These are phyloP conservation scores for Philereme vetulata DNA, from an alignment of 2,888 invertebrate species.

Conservation along the genomic window DNA sequence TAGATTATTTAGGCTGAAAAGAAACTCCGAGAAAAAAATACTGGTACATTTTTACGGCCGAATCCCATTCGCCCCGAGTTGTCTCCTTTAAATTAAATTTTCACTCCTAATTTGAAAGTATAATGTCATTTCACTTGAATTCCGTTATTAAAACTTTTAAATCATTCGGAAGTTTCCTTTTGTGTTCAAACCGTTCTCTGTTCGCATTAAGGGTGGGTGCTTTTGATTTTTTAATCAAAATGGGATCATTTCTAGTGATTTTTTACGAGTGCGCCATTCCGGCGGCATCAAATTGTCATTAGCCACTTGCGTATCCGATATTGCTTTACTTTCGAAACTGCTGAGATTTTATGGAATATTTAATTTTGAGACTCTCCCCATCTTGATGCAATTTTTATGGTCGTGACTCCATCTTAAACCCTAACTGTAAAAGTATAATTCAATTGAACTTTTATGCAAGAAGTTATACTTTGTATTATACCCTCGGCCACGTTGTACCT, in stretches of 20 bases:
- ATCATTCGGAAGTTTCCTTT: conserved; percentile 80
- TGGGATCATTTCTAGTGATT: conserved; percentile 82
- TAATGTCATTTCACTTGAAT: conserved; percentile 84
- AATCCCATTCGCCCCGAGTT: conserved; percentile 80
- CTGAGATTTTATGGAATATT: conserved; percentile 74
- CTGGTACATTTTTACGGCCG: conserved; percentile 81
- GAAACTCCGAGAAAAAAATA: conserved; percentile 80
- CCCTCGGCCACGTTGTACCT: too few relatives aligned
- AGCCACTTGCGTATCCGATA: conserved; percentile 81
- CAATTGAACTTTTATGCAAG: neutral
- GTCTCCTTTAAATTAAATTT: conserved; percentile 85
- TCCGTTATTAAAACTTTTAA: conserved; percentile 84
- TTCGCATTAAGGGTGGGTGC: conserved; percentile 63
- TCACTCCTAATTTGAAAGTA: conserved; percentile 85
- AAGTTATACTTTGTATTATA: neutral
- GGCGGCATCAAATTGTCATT: conserved; percentile 80
- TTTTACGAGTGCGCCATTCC: conserved; percentile 79
- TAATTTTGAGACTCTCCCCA: conserved; percentile 63
- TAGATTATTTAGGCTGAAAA: conserved; percentile 81
- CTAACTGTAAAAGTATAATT: conserved; percentile 12
- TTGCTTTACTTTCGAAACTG: conserved; percentile 79
- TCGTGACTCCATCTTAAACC: conserved; percentile 19
- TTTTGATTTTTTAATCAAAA: conserved; percentile 83
- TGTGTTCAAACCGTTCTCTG: conserved; percentile 46
- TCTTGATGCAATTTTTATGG: conserved; percentile 50